Percentiles rank a stretch among this genome's conserved stretches.
Conservation (phyloP, 2,113 vertebrate species). For the Eolophus roseicapilla region DNA sequence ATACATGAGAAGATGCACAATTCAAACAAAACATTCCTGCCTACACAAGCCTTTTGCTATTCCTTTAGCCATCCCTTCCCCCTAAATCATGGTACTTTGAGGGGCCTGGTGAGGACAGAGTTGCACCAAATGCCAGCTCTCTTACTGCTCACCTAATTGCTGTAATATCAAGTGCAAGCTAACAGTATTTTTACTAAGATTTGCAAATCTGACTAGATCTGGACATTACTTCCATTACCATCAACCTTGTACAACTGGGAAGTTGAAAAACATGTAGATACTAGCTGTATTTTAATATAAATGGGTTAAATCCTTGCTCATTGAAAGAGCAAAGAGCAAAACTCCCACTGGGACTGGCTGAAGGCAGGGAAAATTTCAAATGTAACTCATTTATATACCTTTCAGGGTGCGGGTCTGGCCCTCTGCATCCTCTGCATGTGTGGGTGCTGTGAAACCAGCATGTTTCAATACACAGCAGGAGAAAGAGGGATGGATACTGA, state of each 20-base stretch:
- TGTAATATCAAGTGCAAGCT: neutral
- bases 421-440: neutral
- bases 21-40: conserved; percentile 23
- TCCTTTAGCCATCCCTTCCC: neutral
- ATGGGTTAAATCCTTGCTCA: neutral
- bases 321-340: neutral
- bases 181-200: neutral
- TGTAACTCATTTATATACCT: neutral
- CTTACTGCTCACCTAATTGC: neutral
- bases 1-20: neutral
- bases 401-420: neutral
- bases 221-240: neutral
- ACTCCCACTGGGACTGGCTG: neutral
- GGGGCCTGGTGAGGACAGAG: neutral
- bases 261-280: neutral
- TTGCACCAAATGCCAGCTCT: neutral
- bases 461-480: neutral
- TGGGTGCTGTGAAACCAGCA: conserved; percentile 21
- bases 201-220: neutral
- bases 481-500: neutral
- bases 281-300: conserved; percentile 24
- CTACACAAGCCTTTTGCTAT: conserved; percentile 11
- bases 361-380: neutral
- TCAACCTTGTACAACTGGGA: neutral
- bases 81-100: neutral